phyloP scores from a whole-genome alignment of 2,797 vertebrate species.

The Picus viridis region DNA sequence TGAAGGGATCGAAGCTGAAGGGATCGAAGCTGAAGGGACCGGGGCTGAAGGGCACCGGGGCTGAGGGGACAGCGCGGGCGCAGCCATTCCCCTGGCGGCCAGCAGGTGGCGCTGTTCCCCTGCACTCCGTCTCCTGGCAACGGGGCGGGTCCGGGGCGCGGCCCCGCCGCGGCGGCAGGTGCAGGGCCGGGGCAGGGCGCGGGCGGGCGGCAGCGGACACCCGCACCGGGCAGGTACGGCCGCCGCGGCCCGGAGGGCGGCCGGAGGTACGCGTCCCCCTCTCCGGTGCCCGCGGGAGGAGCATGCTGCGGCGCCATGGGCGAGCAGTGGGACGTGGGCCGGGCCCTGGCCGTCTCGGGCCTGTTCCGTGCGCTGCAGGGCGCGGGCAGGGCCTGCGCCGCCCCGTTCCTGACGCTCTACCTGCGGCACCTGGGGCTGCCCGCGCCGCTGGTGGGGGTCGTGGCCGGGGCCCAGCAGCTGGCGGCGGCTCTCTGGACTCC shows the following conservation, averaged over 20 bases:
- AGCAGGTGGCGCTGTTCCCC: background rate
- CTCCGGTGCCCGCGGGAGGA: background rate
- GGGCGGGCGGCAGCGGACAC: background rate
- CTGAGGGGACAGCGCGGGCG: no score
- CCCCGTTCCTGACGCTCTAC: slow-evolving; percentile 90
- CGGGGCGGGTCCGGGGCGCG: background rate
- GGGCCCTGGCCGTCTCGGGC: slow-evolving; percentile 81
- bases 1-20: no score
- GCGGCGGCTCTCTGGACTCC: slow-evolving; percentile 82
- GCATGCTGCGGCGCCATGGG: background rate
- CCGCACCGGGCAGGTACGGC: background rate
- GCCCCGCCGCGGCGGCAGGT: background rate
- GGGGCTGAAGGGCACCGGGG: no score
- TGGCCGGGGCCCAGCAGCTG: slow-evolving; percentile 84
- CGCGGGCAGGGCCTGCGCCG: slow-evolving; percentile 80
- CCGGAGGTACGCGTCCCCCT: no score
- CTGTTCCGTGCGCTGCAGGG: slow-evolving; percentile 83
- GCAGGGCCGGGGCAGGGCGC: background rate
- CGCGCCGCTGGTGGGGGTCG: slow-evolving; percentile 82
- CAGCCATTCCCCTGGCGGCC: background rate
- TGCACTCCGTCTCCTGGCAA: background rate
- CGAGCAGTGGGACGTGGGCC: slow-evolving; percentile 83
- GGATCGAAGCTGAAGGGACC: no score
- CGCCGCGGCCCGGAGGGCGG: background rate
- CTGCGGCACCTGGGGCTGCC: slow-evolving; percentile 85